phyloP scores from a whole-genome alignment of 1,140 invertebrate species.

The Drosophila leontia region DNA sequence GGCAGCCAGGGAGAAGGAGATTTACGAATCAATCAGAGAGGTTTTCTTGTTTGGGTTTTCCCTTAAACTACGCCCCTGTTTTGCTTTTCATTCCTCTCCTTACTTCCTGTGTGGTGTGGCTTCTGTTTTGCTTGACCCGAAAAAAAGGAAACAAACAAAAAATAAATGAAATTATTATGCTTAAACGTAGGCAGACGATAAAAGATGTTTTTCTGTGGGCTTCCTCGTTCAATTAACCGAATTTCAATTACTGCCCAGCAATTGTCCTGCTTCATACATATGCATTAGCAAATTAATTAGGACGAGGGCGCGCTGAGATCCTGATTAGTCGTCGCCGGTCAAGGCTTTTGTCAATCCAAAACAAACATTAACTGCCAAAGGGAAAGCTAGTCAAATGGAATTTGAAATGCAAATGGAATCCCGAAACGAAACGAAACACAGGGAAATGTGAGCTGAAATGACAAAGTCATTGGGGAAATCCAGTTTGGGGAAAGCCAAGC shows the following conservation, averaged over 20 bases:
- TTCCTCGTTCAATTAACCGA: constrained; percentile 63
- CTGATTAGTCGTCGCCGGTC: constrained; percentile 59
- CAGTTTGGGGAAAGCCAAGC: constrained; percentile 30
- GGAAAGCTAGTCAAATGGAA: constrained; percentile 56
- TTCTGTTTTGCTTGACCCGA: constrained; percentile 60
- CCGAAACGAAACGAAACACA: constrained; percentile 18
- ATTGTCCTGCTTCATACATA: constrained; percentile 56
- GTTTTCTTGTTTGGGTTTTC: constrained; percentile 1
- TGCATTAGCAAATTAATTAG: constrained; percentile 74
- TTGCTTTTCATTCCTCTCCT: constrained; percentile 17
- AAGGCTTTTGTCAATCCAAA: constrained; percentile 54
- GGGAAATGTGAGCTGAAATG: constrained; percentile 21
- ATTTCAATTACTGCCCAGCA: constrained; percentile 59
- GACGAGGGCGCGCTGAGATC: constrained; percentile 6
- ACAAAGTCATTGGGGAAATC: constrained; percentile 75
- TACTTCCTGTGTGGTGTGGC: constrained; percentile 49
- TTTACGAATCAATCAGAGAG: constrained; percentile 22
- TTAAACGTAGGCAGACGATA: constrained; percentile 51
- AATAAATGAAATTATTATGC: constrained; percentile 71
- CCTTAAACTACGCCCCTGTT: constrained; percentile 16
- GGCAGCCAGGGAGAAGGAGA: constrained; percentile 4
- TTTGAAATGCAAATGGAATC: constrained; percentile 75
- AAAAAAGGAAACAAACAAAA: constrained; percentile 28
- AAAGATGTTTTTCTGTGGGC: constrained; percentile 54
- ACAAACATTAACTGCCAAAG: constrained; percentile 61